Evolutionary conservation across 2,797 vertebrate genomes (phyloP).

Genomic region (Artibeus lituratus): DNA sequence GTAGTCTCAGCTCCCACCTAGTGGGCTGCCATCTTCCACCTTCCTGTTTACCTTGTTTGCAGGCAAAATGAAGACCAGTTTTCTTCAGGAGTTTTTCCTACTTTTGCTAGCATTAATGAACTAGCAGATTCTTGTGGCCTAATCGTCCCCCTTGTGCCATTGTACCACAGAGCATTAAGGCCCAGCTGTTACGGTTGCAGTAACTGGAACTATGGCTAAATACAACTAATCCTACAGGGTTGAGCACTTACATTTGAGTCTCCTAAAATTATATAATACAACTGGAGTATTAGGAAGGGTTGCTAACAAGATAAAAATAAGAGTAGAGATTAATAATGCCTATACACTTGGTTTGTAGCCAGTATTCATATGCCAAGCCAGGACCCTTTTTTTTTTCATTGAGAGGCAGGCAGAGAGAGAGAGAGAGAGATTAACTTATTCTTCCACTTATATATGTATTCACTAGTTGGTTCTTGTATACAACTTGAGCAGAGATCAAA

Average conservation of each 20-base stretch:
- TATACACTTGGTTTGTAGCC: not conserved
- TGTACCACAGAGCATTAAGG: not conserved
- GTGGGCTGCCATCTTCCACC: no score
- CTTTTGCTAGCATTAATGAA: not conserved
- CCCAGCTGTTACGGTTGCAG: not conserved
- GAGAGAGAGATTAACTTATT: not conserved
- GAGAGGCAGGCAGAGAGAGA: not conserved
- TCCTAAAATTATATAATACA: not conserved
- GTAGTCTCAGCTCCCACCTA: no score
- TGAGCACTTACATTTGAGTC: not conserved
- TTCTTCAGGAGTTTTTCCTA: not conserved
- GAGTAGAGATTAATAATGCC: not conserved
- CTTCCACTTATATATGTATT: not conserved
- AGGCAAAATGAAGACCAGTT: not conserved
- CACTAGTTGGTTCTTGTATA: not conserved
- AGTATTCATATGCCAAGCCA: not conserved
- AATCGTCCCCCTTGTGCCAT: not conserved
- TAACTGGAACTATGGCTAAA: not conserved
- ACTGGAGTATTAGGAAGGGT: not conserved
- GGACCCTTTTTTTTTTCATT: not conserved
- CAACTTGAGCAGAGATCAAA: not conserved
- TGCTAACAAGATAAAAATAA: not conserved
- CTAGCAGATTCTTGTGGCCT: not conserved
- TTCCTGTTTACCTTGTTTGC: not conserved
- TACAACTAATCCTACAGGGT: not conserved